Conservation (phyloP, 2,888 invertebrate genomes). For the Coelopa pilipes region DNA sequence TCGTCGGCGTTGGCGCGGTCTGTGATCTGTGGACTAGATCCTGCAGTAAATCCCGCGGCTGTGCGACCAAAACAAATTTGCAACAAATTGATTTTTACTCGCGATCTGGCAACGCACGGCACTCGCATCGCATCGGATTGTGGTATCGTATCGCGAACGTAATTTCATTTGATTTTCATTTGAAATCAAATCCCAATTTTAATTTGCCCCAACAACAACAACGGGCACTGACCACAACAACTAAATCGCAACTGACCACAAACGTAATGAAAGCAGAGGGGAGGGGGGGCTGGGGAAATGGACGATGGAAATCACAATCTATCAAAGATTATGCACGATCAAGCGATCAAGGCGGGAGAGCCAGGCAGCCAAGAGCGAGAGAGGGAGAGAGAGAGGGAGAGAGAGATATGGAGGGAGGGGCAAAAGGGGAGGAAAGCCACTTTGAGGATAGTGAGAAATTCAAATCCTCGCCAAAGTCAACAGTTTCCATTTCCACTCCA, state of each 20-base stretch:
- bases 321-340: constrained; percentile 38
- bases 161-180: constrained; percentile 41
- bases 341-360: constrained; percentile 28
- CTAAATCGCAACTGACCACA: neutral
- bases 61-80: constrained; percentile 28
- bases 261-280: neutral
- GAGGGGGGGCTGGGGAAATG: too few relatives aligned
- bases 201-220: constrained; percentile 29
- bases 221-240: neutral
- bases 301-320: constrained; percentile 20
- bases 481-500: constrained; percentile 22
- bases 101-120: neutral
- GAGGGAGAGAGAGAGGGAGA: too few relatives aligned
- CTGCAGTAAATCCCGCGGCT: constrained; percentile 1
- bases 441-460: constrained; percentile 24
- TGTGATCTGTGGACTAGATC: neutral
- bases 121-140: too few relatives aligned
- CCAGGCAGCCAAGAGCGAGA: neutral
- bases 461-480: constrained; percentile 23
- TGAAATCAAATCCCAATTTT: constrained; percentile 40
- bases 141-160: constrained; percentile 21
- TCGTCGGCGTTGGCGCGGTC: neutral
- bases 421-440: neutral
- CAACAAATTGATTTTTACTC: constrained; percentile 30
- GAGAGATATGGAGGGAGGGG: too few relatives aligned